Base-by-base conservation (phyloP, 2,888 invertebrate species). In the Leucoptera coffeella region DNA sequence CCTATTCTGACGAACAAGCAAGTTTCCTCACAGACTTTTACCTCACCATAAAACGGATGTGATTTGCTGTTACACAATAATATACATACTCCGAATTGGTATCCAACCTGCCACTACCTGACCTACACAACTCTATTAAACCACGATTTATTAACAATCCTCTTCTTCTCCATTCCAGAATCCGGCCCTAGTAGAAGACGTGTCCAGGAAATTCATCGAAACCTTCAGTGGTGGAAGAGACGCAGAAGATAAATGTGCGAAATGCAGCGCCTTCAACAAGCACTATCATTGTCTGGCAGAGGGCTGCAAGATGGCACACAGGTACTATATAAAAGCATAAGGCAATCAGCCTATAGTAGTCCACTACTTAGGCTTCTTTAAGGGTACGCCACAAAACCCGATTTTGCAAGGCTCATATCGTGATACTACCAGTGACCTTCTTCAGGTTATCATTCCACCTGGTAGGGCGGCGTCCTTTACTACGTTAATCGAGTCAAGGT, bases 281-380 rank as follows among this genome's bases (percentile, higher is more conserved):
- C 93, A 93, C 47, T 90, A 85, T 49, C 92, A 93, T 43, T 93
- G 93, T 53, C 75, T 82, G 35, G 80, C 83, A 6, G 84, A 86
- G 36, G 74, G 78, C 29, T 89, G 88, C 50, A 81, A 82, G 36
- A 77, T 82, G 71, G 75, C 78, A 11, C 80, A 82, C 43, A 78
- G 77, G 81, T 80, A n/a, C n/a, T n/a, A n/a, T n/a, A n/a, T n/a
- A n/a, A n/a, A n/a, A n/a, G n/a, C n/a, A n/a, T n/a, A n/a, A n/a
- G n/a, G n/a, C n/a, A n/a, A n/a, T n/a, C n/a, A n/a, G n/a, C n/a
- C n/a, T n/a, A n/a, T n/a, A n/a, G n/a, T n/a, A n/a, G n/a, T n/a
- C n/a, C n/a, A n/a, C n/a, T n/a, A n/a, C n/a, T n/a, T n/a, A n/a
- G n/a, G n/a, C n/a, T n/a, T n/a, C n/a, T n/a, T n/a, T n/a, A n/a